A percentile compares a stretch with the other conserved stretches of the same genome.
Evolutionary conservation across 1,140 invertebrate species (phyloP).

Genomic region (Holcopasites calliopsidis): DNA sequence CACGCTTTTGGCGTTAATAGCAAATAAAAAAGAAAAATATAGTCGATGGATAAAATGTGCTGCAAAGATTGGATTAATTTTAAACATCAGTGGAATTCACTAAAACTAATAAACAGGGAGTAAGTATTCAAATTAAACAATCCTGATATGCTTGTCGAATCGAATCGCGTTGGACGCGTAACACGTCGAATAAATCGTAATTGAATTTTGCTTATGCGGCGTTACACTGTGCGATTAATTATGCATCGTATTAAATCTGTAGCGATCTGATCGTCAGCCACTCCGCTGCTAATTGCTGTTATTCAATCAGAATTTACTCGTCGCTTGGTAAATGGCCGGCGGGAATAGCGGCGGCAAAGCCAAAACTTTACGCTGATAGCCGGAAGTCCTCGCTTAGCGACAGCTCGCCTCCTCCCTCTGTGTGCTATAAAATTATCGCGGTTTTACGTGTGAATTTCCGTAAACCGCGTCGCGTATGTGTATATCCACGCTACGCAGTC

Average conservation of each 20-base stretch:
- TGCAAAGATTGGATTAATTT: not conserved
- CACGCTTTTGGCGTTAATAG: not conserved
- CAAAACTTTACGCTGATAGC: constrained; percentile 11
- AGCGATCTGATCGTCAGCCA: constrained; percentile 23
- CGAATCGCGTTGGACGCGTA: not conserved
- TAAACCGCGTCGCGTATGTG: constrained; percentile 16
- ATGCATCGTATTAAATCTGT: constrained; percentile 32
- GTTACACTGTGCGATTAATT: constrained; percentile 31
- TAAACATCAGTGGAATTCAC: too few species aligned
- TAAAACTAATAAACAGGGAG: too few species aligned
- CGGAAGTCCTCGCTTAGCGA: constrained; percentile 11
- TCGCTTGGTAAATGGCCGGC: constrained; percentile 2
- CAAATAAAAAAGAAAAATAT: too few species aligned
- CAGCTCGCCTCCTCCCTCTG: not conserved
- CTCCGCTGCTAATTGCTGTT: constrained; percentile 35
- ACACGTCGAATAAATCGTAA: constrained; percentile 1
- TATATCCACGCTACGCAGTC: not conserved
- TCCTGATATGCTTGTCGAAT: not conserved
- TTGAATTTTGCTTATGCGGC: constrained; percentile 14
- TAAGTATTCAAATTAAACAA: too few species aligned
- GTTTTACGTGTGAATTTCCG: constrained; percentile 44
- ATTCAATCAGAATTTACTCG: constrained; percentile 46
- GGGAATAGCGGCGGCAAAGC: not conserved
- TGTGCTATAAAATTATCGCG: constrained; percentile 29
- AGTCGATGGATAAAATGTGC: not conserved